These are phyloP conservation scores for Dasysyrphus albostriatus DNA, from an alignment of 2,888 invertebrate species.

Conservation along the genomic window DNA sequence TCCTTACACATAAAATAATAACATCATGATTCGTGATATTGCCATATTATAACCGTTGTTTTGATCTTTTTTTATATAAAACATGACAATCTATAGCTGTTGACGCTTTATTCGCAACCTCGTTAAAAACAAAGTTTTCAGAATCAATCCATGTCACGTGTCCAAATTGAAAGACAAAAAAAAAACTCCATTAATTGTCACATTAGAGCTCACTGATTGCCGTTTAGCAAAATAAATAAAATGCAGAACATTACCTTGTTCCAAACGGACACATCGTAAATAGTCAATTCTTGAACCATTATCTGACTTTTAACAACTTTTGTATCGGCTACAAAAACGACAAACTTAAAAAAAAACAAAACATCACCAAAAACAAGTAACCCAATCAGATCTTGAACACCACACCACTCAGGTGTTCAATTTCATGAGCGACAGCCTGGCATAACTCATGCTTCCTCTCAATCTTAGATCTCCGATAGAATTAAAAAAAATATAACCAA, in stretches of 20 bases:
- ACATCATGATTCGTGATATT: no score
- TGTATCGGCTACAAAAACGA: conserved; percentile 10
- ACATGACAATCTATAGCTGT: neutral
- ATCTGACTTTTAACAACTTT: conserved; percentile 53
- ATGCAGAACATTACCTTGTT: conserved; percentile 45
- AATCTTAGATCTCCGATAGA: conserved; percentile 57
- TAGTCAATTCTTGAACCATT: conserved; percentile 59
- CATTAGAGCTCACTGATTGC: conserved; percentile 55
- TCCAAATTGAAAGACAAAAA: neutral
- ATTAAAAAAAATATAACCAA: neutral
- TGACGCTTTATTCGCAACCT: conserved; percentile 7
- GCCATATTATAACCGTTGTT: neutral
- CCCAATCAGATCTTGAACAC: conserved; percentile 73
- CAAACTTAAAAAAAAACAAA: conserved; percentile 5
- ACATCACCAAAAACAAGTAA: conserved; percentile 51
- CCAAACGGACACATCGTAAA: conserved; percentile 49
- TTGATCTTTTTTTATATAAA: neutral
- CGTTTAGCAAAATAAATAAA: conserved; percentile 15
- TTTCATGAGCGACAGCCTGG: conserved; percentile 74
- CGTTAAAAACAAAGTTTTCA: conserved; percentile 24
- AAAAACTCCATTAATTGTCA: conserved; percentile 46
- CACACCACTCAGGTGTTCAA: conserved; percentile 73
- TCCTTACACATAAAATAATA: no score
- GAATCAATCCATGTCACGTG: conserved; percentile 43
- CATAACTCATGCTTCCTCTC: conserved; percentile 72